Conservation (phyloP, 1,140 invertebrate species). For the Coenobita brevimanus region DNA sequence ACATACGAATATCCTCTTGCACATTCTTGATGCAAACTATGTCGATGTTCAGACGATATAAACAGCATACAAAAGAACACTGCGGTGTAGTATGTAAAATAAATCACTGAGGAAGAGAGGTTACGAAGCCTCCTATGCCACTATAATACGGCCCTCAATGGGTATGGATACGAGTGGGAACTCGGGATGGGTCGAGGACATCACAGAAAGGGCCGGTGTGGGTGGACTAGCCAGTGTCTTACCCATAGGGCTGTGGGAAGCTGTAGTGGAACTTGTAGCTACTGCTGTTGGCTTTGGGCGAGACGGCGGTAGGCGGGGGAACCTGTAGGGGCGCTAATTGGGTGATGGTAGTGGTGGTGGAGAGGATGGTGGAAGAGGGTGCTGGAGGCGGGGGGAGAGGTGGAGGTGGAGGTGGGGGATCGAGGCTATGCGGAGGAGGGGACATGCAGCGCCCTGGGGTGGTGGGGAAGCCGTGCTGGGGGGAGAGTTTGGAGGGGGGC, state of each 20-base stretch:
- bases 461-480: slow-evolving; percentile 57
- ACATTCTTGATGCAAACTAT: too few species aligned
- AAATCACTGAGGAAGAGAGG: too few species aligned
- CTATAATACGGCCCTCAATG: too few species aligned
- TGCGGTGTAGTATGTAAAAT: too few species aligned
- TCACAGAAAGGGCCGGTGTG: slow-evolving; percentile 28
- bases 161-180: too few species aligned
- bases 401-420: slow-evolving; percentile 57
- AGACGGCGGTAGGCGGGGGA: slow-evolving; percentile 55
- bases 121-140: too few species aligned
- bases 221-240: slow-evolving; percentile 55
- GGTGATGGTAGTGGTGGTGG: slow-evolving; percentile 63
- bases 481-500: slow-evolving; percentile 61
- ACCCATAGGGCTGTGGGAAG: slow-evolving; percentile 64
- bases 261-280: slow-evolving; percentile 66
- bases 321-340: slow-evolving; percentile 63
- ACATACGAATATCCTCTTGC: too few species aligned
- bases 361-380: slow-evolving; percentile 49
- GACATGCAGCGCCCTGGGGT: slow-evolving; percentile 64
- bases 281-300: slow-evolving; percentile 66
- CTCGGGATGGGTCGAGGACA: too few species aligned
- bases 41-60: too few species aligned
- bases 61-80: too few species aligned
- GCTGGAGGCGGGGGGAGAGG: slow-evolving; percentile 46
- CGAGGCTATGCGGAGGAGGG: slow-evolving; percentile 63